Base-by-base conservation (phyloP, 2,888 invertebrate species). In the Caenorhabditis drosophilae region DNA sequence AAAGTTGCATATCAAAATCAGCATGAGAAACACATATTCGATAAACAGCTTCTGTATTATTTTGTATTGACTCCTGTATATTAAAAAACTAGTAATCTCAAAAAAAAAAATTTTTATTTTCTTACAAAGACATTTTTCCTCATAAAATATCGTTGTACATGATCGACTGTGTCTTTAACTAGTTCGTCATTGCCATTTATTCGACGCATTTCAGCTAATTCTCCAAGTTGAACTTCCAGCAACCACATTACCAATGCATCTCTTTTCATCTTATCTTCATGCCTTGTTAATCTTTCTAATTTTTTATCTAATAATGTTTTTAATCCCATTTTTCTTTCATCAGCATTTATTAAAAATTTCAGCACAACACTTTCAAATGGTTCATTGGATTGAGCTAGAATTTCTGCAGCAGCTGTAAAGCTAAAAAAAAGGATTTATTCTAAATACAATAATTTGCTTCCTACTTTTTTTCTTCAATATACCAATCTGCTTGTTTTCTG, bases 181-280 rank as follows among this genome's bases (percentile, higher is more conserved):
- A 59, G 50, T 35, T 58, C 61, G 18, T 44, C 61, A 22, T 48
- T 36, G 11, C 26, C 41, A 35, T 58, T 57, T 2, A 41, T 51
- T 35, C 67, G 57, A 31, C 74, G 48, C 41, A 69, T 58, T n/a
- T 70, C 71, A 1, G 72, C 69, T 40, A 76, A 46, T 55, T 76
- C 74, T 6, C 62, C 56, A 23, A 76, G 44, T 41, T 76, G 76
- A 34, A 98, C 86, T 85, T 98, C 97, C 0, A 93, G 89, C 74
- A 96, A 88, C 96, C 97, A 98, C 53, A 94, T 89, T 0, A 95
- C 91, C 35, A 98, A 88, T 89, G 95, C 92, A 0, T 94, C 93
- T 47, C 91, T 89, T 80, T 93, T 91, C 0, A 93, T 92, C 40
- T 63, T 49, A 31, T 73, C 73, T 48, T 75, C 75, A 41, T 46